phyloP scores from a whole-genome alignment of 1,140 invertebrate species.

The Marisa cornuarietis region DNA sequence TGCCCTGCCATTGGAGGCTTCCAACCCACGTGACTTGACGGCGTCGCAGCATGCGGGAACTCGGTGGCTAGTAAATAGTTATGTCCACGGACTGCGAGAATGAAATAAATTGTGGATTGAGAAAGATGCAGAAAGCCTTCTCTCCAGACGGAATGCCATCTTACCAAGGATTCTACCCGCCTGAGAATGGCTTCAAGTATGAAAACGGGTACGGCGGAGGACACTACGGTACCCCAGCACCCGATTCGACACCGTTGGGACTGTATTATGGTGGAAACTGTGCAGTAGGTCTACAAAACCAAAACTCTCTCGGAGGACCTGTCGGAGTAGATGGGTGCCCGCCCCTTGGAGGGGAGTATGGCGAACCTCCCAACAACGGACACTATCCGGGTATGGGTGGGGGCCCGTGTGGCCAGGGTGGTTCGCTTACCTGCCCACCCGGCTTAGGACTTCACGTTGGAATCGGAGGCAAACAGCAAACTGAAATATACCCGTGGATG shows the following conservation, averaged over 20 bases:
- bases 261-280: slow-evolving; percentile 3
- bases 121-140: slow-evolving; percentile 51
- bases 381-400: slow-evolving; percentile 11
- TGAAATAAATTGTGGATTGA: slow-evolving; percentile 52
- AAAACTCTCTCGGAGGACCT: slow-evolving; percentile 4
- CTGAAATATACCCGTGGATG: slow-evolving; percentile 58
- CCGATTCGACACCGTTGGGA: slow-evolving; percentile 13
- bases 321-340: slow-evolving; percentile 8
- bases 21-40: slow-evolving; percentile 1
- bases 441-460: slow-evolving; percentile 20
- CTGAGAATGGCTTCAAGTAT: slow-evolving; percentile 44
- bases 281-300: slow-evolving; percentile 21
- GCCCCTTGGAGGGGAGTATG: neutral
- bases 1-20: neutral
- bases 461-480: slow-evolving; percentile 23
- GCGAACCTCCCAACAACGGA: neutral
- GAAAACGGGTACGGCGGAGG: slow-evolving; percentile 36
- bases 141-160: slow-evolving; percentile 31
- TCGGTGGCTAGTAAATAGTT: slow-evolving; percentile 27
- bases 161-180: slow-evolving; percentile 43
- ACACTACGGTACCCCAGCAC: slow-evolving; percentile 17
- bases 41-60: neutral
- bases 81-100: slow-evolving; percentile 41
- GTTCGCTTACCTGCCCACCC: slow-evolving; percentile 25
- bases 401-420: slow-evolving; percentile 2